Evolutionary conservation across 2,888 invertebrate genomes (phyloP).

Genomic region (Candidula unifasciata): DNA sequence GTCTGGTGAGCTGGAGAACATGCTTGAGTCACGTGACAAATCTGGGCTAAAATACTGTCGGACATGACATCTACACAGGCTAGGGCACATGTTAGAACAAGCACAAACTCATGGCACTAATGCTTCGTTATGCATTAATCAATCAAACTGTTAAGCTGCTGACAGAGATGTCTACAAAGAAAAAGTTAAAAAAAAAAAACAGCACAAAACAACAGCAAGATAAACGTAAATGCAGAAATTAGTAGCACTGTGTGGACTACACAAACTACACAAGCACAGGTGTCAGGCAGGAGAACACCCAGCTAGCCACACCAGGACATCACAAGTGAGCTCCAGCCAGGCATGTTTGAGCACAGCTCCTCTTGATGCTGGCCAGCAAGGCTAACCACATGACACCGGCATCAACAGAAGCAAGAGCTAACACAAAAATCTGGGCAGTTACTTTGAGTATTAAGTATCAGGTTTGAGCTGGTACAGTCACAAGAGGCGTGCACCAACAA

Average conservation of each 20-base stretch:
- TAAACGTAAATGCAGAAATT: slow-evolving; percentile 17
- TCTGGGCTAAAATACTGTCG: slow-evolving; percentile 11
- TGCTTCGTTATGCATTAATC: slow-evolving; percentile 1
- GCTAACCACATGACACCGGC: slow-evolving; percentile 46
- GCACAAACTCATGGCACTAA: slow-evolving; percentile 6
- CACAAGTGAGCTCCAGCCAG: too few relatives aligned
- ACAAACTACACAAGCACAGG: neutral
- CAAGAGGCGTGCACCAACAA: slow-evolving; percentile 56
- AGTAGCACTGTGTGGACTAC: neutral
- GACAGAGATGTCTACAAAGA: slow-evolving; percentile 8
- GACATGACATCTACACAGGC: too few relatives aligned
- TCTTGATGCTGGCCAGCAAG: slow-evolving; percentile 40
- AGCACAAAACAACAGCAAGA: slow-evolving; percentile 1
- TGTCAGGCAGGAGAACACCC: slow-evolving; percentile 7
- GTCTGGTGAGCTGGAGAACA: neutral
- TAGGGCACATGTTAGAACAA: neutral
- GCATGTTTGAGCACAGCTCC: too few relatives aligned
- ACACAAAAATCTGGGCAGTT: slow-evolving; percentile 47
- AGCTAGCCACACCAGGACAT: too few relatives aligned
- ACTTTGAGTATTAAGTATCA: slow-evolving; percentile 51
- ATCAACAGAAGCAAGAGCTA: slow-evolving; percentile 47
- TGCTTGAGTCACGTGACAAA: neutral
- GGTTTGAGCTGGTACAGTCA: slow-evolving; percentile 54
- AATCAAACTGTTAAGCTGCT: neutral
- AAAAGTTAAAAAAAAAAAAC: neutral